phyloP scores from a whole-genome alignment of 2,797 vertebrate genomes.

The Enteromius radiatus region DNA sequence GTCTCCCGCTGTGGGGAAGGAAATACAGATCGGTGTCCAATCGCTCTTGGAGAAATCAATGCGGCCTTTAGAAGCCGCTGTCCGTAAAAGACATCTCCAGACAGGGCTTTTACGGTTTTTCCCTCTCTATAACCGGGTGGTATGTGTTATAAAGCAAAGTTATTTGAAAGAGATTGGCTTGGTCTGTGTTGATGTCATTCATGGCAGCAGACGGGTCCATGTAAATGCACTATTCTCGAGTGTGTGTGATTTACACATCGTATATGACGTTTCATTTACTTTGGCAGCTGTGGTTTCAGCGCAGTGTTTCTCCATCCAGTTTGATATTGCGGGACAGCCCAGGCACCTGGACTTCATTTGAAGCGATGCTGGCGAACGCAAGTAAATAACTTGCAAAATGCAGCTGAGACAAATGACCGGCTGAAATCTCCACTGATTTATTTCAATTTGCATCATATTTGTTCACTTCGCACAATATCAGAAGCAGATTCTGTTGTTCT shows the following conservation, averaged over 20 bases:
- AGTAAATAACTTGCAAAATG: slow-evolving; percentile 36
- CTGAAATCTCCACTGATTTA: slow-evolving; percentile 60
- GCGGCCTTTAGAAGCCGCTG: slow-evolving; percentile 21
- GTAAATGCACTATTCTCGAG: slow-evolving; percentile 65
- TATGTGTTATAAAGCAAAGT: slow-evolving; percentile 10
- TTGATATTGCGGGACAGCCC: slow-evolving; percentile 58
- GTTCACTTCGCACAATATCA: slow-evolving; percentile 49
- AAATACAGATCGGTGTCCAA: slow-evolving; percentile 35
- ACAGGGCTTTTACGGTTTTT: background rate
- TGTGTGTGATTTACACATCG: slow-evolving; percentile 61
- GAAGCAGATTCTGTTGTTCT: slow-evolving; percentile 41
- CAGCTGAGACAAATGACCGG: slow-evolving; percentile 51
- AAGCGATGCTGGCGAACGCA: slow-evolving; percentile 45
- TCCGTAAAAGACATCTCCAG: slow-evolving; percentile 43
- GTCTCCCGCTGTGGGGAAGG: slow-evolving; percentile 42
- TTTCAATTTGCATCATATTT: slow-evolving; percentile 57
- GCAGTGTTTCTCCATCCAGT: slow-evolving; percentile 62
- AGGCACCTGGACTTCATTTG: slow-evolving; percentile 72
- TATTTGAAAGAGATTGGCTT: slow-evolving; percentile 33
- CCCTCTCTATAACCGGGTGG: slow-evolving; percentile 6
- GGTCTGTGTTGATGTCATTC: slow-evolving; percentile 67
- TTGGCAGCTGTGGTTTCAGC: slow-evolving; percentile 64
- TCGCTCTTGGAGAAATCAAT: slow-evolving; percentile 26
- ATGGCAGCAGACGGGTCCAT: slow-evolving; percentile 53
- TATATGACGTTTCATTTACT: slow-evolving; percentile 67